Conservation (phyloP, 2,113 vertebrate genomes). For the Otocyon megalotis region DNA sequence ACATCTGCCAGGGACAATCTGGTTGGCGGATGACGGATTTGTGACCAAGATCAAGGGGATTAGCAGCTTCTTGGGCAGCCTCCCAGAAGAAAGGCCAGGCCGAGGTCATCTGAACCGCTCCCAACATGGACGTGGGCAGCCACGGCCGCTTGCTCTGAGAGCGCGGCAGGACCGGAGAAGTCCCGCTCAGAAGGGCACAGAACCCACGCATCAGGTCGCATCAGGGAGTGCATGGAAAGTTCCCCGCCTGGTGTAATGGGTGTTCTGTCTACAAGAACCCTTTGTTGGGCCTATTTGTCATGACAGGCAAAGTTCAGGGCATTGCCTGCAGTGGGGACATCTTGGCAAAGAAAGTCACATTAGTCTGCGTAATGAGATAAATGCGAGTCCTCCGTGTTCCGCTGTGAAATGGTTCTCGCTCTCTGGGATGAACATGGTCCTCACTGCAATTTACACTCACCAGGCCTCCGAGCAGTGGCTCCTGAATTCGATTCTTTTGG, state of each 20-base stretch:
- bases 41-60: constrained; percentile 42
- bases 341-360: background rate
- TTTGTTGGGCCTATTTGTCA: background rate
- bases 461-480: background rate
- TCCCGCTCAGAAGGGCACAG: accelerated
- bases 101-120: accelerated
- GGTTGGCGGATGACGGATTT: background rate
- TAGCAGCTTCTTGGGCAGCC: constrained; percentile 21
- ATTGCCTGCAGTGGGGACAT: background rate
- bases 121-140: accelerated
- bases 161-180: background rate
- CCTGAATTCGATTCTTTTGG: background rate
- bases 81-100: background rate
- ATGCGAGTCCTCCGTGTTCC: accelerated
- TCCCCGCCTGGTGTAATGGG: accelerated
- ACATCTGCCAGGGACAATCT: background rate
- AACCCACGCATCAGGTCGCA: accelerated
- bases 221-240: accelerated
- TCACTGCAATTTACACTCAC: accelerated
- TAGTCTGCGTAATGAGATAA: background rate
- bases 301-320: accelerated
- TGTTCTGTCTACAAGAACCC: background rate
- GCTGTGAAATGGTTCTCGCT: accelerated
- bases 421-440: background rate
- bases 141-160: accelerated